Percentiles rank a stretch among this genome's conserved stretches.
These are phyloP conservation scores for Typhlichthys eigenmanni DNA, from an alignment of 2,797 vertebrate genomes.

Conservation along the genomic window DNA sequence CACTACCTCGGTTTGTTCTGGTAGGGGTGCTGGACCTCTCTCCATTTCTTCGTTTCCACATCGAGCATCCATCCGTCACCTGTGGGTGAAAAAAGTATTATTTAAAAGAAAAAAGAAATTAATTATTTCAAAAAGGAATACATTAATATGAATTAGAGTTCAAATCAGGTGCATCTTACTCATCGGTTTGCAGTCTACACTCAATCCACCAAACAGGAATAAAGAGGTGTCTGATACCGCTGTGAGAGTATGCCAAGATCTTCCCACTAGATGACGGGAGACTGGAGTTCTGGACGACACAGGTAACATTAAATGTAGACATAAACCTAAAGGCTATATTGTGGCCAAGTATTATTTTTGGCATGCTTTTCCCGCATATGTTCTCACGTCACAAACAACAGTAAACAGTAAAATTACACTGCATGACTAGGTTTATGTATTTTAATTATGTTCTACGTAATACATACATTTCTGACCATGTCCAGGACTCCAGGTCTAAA, in stretches of 20 bases:
- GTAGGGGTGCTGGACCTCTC: conserved; percentile 84
- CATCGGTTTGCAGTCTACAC: conserved; percentile 89
- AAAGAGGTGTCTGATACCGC: conserved; percentile 83
- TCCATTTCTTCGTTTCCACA: conserved; percentile 85
- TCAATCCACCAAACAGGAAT: conserved; percentile 93
- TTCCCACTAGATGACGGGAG: conserved; percentile 78
- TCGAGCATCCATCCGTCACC: conserved; percentile 93
- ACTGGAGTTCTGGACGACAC: conserved; percentile 56
- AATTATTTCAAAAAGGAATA: neutral
- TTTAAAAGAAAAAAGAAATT: neutral
- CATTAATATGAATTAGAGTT: neutral
- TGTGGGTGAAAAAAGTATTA: conserved; percentile 42
- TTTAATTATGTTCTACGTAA: neutral
- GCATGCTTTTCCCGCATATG: neutral
- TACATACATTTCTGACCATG: conserved; percentile 91
- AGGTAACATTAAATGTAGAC: neutral
- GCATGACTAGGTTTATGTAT: neutral
- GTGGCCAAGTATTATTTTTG: no score
- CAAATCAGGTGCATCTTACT: conserved; percentile 72
- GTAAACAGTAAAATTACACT: neutral
- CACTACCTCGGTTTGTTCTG: conserved; percentile 88
- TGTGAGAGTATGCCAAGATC: conserved; percentile 94
- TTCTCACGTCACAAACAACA: no score
- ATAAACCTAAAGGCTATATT: neutral
- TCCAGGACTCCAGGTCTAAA: conserved; percentile 89